Evolutionary conservation across 2,888 invertebrate genomes (phyloP), one percentile per base, ranked within the genome.

Genomic region (Molorchus minor): DNA sequence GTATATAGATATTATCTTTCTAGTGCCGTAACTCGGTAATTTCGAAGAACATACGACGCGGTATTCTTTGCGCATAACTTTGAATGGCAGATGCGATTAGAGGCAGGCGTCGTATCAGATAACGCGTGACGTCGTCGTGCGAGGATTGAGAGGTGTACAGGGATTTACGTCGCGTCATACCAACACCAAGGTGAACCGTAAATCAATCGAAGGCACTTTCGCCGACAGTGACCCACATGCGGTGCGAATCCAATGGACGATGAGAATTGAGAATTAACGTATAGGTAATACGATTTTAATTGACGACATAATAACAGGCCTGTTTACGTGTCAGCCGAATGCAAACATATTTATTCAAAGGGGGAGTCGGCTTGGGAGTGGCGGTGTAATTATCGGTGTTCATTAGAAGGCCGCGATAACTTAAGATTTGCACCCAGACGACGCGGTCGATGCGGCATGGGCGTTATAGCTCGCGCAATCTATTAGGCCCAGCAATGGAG

Each of bases 201-300:
- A 72, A 73, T 73, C 73, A 73, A 69, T 68, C 69, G 65, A 65
- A 66, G 58, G 61, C 69, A 70, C 68, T 67, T 68, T 67, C 66
- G 65, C 62, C 67, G 69, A 66, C 71, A 69, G 61, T 71, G 71
- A 71, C 71, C 72, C 68, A 72, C 69, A 71, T 67, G 61, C 36
- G 47, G 59, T 46, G 58, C 58, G 43, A 51, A 56, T 41, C 58
- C 58, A 52, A n/a, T 53, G 58, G 61, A 62, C 62, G 67, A 65
- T 58, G 59, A 58, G 61, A 66, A 67, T 71, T 58, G 59, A 58
- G 61, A 66, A 67, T 71, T 68, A 65, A 65, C 64, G 72, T n/a
- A n/a, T n/a, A n/a, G n/a, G n/a, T 75, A 76, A 76, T 75, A 73
- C 65, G 75, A 69, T 75, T 74, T 77, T 77, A 77, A 77, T 77